Base-by-base conservation (phyloP, 2,797 vertebrate genomes). In the Mormyrops attenuatus region DNA sequence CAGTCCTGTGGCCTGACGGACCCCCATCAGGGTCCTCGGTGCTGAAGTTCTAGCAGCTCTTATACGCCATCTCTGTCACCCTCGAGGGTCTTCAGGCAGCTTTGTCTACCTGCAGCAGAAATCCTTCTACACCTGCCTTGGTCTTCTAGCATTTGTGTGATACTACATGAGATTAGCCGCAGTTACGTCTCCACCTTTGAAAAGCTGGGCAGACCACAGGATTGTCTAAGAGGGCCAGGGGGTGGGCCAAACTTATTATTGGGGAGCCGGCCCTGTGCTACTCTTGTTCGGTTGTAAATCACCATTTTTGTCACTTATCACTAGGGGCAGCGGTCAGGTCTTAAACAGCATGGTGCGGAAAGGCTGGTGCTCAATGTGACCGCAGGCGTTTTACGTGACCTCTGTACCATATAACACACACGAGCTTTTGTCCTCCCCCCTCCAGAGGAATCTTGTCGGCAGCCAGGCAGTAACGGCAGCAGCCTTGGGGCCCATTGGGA, bases 381-480 rank as follows among this genome's bases (percentile, higher is more conserved):
- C 49, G 44, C 8, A 50, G 38, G 20, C 30, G 30, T 47, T 20
- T n/a, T 6, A 86, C 3, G 17, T 34, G 30, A 38, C 7, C 0
- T 60, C 55, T 60, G 49, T 88, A 47, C 34, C 0, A 26, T 5
- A n/a, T 52, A 57, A 22, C 82, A 26, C 20, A 13, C 49, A 49
- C 2, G 6, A 55, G 9, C 53, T 38, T 60, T n/a, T 38, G 41
- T 53, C 38, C 2, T 90, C 60, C 89, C 8, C 95, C 60, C 11
- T 30, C 26, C 96, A 99, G 98, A 95, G 99, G 95, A 99, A 98
- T 94, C 97, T 98, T 41, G 95, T 99, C 94, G 97, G 98, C 94
- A 98, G 97, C 94, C 99, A 98, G 95, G 97, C 97, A 66, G 96
- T n/a, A 20, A 53, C 96, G 0, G 47, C 97, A 89, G 96, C 96